Evolutionary conservation across 2,113 vertebrate species (phyloP), one percentile per base, ranked within the genome.

Genomic region (Chiloscyllium plagiosum): DNA sequence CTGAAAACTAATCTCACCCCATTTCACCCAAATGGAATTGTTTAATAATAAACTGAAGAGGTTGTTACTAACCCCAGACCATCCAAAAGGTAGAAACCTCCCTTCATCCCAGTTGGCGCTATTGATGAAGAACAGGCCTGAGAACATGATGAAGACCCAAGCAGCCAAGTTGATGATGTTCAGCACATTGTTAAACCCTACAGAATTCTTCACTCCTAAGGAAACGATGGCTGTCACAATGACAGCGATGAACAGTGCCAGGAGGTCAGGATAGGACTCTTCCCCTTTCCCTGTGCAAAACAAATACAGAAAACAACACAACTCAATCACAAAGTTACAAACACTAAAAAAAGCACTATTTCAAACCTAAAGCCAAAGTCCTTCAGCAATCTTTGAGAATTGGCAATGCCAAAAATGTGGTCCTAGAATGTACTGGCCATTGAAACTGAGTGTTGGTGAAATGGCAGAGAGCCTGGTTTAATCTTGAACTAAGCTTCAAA

Each of bases 121-220:
- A 1, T 98, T 98, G 96, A 99, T 95, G 87, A 99, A 99, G 97
- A 99, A 99, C 96, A 99, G 98, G 15, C 99, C 99, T 0, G 99
- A 98, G 1, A 99, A 97, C 97, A 99, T 98, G 96, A 99, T 98
- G 97, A 99, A 99, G 96, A 98, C 96, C 99, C 99, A 99, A 33
- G 99, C 99, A 3, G 97, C 98, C 97, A 99, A 96, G 97, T 99
- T 99, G 96, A 99, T 97, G 93, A 98, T 97, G 0, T 99, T 99
- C 87, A 99, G 98, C 94, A 99, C 96, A 0, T 99, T 99, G 97
- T 99, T 99, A 97, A 99, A 98, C 20, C 98, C 98, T 96, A 99
- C 98, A 0, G 99, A 99, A 96, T 99, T 99, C 95, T 98, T 99
- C 96, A 99, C 99, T 0, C 99, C 99, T 29, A 99, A 97, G 0